Evolutionary conservation across 1,140 invertebrate species (phyloP), one percentile per base, ranked within the genome.

Genomic region (Achatina immaculata): DNA sequence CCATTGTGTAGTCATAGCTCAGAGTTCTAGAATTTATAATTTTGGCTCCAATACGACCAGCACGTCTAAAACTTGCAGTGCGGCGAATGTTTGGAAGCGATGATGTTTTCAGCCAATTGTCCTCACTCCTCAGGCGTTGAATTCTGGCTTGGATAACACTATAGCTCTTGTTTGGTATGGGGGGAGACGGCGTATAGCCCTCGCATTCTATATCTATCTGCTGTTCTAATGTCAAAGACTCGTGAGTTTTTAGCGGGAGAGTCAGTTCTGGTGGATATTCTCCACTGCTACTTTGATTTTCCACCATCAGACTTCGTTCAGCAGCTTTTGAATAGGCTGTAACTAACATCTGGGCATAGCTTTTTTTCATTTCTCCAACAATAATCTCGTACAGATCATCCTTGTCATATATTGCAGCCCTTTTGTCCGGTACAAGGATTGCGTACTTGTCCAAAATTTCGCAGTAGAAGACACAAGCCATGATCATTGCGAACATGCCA

Each of bases 361-460:
- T 88, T 66, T 88, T 88, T 65, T 88, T 84, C 75, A 89, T 88
- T 58, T 88, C 85, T 14, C 83, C 80, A 4, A 89, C 84, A 3
- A 89, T 85, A 80, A 87, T 83, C 51, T 88, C 83, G 76, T 88
- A 87, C 21, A 89, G 65, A 45, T 85, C 83, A 36, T 85, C 78
- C 51, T 85, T 86, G 48, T 79, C 84, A n/a, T 82, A 62, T 16
- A 75, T 66, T 19, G 75, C 79, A 1, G 72, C 65, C 14, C 83
- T 80, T n/a, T 80, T 82, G 43, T 85, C 83, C 69, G 87, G 85
- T 80, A 87, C 51, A 45, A 89, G 81, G 55, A 83, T 84, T 19
- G 86, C 82, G 77, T 88, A 89, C 55, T 86, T 85, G 69, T 89
- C 88, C 78, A 86, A 85, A 36, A 89, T 88, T 84, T 89, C 88